A percentile compares a stretch with the other conserved stretches of the same genome.
phyloP scores from a whole-genome alignment of 2,888 invertebrate genomes.

The Polydrusus tereticollis region DNA sequence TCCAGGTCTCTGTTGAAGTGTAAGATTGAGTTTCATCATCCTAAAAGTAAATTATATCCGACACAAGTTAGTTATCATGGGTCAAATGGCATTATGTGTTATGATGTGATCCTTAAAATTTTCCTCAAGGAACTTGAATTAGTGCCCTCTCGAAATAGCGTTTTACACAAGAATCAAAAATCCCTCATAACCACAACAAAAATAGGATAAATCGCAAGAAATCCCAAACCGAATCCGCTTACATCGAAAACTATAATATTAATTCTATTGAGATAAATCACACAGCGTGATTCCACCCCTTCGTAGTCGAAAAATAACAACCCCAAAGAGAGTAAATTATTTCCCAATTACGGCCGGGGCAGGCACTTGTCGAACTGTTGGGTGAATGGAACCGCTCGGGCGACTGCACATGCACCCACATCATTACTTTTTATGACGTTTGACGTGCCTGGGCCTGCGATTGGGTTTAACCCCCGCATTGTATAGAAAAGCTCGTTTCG shows the following conservation, averaged over 20 bases:
- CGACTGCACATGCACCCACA: conserved; percentile 65
- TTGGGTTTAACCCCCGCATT: background rate
- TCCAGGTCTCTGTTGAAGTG: too few relatives aligned
- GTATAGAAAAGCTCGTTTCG: background rate
- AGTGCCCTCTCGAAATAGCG: too few relatives aligned
- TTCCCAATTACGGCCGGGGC: conserved; percentile 46
- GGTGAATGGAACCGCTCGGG: conserved; percentile 60
- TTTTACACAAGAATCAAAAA: too few relatives aligned
- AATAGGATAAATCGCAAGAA: conserved; percentile 5
- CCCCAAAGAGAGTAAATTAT: conserved; percentile 49
- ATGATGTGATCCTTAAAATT: too few relatives aligned
- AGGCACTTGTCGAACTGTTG: conserved; percentile 42
- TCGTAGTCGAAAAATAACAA: conserved; percentile 44
- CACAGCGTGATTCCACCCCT: conserved; percentile 51
- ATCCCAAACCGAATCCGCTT: conserved; percentile 40
- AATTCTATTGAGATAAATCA: conserved; percentile 50
- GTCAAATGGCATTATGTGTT: too few relatives aligned
- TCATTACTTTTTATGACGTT: conserved; percentile 52
- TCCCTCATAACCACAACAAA: background rate
- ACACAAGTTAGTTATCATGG: too few relatives aligned
- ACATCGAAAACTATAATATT: conserved; percentile 29
- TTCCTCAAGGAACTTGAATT: too few relatives aligned
- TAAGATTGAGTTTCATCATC: too few relatives aligned
- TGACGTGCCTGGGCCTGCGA: conserved; percentile 38
- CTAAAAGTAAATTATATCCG: too few relatives aligned